These are phyloP conservation scores for Butorides virescens DNA, from an alignment of 2,113 vertebrate species.

Conservation along the genomic window DNA sequence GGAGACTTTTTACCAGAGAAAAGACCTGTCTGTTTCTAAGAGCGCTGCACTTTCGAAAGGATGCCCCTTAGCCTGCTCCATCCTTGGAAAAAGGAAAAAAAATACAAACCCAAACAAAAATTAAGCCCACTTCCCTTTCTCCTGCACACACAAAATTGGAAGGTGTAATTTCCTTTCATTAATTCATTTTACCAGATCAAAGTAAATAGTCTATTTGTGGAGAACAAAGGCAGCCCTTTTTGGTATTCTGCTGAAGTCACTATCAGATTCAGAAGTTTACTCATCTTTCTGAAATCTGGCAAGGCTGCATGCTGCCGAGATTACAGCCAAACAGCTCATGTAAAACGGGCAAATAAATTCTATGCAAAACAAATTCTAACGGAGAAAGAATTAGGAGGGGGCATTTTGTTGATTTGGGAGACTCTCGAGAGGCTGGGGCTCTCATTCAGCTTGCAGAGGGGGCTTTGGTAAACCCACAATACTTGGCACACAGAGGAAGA, in stretches of 20 bases:
- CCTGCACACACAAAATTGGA: background rate
- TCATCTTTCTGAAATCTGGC: slow-evolving; percentile 77
- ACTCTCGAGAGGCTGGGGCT: background rate
- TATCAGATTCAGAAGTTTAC: slow-evolving; percentile 88
- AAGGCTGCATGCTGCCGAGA: slow-evolving; percentile 77
- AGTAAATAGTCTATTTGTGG: slow-evolving; percentile 91
- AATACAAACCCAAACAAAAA: background rate
- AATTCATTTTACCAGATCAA: slow-evolving; percentile 85
- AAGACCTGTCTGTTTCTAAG: slow-evolving; percentile 55
- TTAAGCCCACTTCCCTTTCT: slow-evolving; percentile 34
- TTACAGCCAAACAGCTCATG: slow-evolving; percentile 75
- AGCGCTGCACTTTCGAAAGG: slow-evolving; percentile 22
- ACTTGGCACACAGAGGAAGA: background rate
- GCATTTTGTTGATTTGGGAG: slow-evolving; percentile 32
- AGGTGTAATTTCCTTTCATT: slow-evolving; percentile 75
- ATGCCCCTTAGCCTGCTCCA: background rate
- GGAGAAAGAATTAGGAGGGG: slow-evolving; percentile 4
- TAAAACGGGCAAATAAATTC: slow-evolving; percentile 59
- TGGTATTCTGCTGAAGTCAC: slow-evolving; percentile 74
- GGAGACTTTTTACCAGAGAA: slow-evolving; percentile 71
- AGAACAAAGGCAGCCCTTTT: slow-evolving; percentile 86
- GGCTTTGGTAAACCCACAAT: background rate
- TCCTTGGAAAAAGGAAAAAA: background rate
- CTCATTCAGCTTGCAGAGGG: background rate
- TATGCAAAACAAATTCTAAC: slow-evolving; percentile 54